Base-by-base conservation (phyloP, 1,140 invertebrate species). In the Palaemon carinicauda region DNA sequence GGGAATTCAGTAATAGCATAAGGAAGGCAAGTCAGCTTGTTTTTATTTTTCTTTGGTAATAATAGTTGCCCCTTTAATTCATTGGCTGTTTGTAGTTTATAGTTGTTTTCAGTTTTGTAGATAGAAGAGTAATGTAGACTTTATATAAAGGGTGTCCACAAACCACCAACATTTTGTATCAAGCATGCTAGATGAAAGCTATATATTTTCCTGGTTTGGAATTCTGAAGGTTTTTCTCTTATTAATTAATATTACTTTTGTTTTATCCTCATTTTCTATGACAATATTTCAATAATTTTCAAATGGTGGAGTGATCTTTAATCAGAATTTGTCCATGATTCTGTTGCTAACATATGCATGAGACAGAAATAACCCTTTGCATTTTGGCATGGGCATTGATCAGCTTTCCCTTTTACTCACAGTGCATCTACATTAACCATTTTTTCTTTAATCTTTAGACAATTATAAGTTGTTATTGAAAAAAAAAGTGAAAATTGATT, bases 361-460 rank as follows among this genome's bases (percentile, higher is more conserved):
- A 71, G 9, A 73, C n/a, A 60, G 10, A 52, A 73, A 53, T 31
- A 80, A 60, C 56, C 83, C 77, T 80, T 56, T 80, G 77, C 84
- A 86, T 86, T 77, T 80, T 86, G 77, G 84, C 84, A 80, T 86
- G 84, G 41, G 41, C 41, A 71, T 52, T 21, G 65, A 69, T 60
- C 80, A 51, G 51, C 29, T 82, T 71, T 73, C 80, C 73, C 71
- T 71, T 50, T 80, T 86, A 69, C 65, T 69, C 15, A 69, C 65
- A 17, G 65, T 69, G 24, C 29, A n/a, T n/a, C n/a, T n/a, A 41
- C 41, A 41, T 41, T 41, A 41, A 41, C 12, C 41, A 41, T 5
- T 41, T 9, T 41, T 41, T n/a, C n/a, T n/a, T 41, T 31, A 27
- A 31, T 27, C 4, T 69, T 24, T 69, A 27, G 29, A 21, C 41